Base-by-base conservation (phyloP, 1,140 invertebrate species). In the Callitettix versicolor region DNA sequence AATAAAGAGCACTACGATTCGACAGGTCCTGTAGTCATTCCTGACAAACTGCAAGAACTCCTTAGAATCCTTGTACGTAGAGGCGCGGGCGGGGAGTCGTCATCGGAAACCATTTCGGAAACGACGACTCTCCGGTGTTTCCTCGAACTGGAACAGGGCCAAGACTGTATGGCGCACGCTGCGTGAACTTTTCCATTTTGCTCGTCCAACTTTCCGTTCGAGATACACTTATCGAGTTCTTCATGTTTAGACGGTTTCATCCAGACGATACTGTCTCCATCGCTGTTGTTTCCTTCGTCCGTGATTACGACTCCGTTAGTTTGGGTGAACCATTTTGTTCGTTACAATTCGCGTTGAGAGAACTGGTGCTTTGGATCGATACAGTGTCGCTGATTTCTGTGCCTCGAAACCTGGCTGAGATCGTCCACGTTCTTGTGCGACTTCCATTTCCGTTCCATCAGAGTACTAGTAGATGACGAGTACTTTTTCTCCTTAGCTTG, bases 391-490 rank as follows among this genome's bases (percentile, higher is more conserved):
- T 34, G 15, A 3, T 30, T 3, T 30, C 26, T 18, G 6, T 9
- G 20, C 20, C 5, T 18, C 26, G 9, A 30, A 30, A 4, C 26
- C 9, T 30, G 26, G 9, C 34, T 14, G 7, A 51, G 21, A 20
- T 26, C 48, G 12, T 36, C 48, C 9, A 36, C 36, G 55, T 59
- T 64, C 58, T 58, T 62, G 6, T 65, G 58, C 36, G 64, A 57
- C 30, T 65, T 61, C 69, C 68, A 71, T 54, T 68, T 72, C 30
- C 70, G 69, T 15, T 75, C 74, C 7, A 79, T 61, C 33, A 80
- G 65, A 2, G 76, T 75, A 6, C 75, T 73, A 34, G 74, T 73
- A 0, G 78, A 79, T 14, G 72, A 70, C 9, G 76, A 78, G 42
- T 77, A 71, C 52, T 71, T 71, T 51, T 71, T 71, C 18, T 68